Conservation (phyloP, 2,888 invertebrate genomes). For the Drosophila ustulata region DNA sequence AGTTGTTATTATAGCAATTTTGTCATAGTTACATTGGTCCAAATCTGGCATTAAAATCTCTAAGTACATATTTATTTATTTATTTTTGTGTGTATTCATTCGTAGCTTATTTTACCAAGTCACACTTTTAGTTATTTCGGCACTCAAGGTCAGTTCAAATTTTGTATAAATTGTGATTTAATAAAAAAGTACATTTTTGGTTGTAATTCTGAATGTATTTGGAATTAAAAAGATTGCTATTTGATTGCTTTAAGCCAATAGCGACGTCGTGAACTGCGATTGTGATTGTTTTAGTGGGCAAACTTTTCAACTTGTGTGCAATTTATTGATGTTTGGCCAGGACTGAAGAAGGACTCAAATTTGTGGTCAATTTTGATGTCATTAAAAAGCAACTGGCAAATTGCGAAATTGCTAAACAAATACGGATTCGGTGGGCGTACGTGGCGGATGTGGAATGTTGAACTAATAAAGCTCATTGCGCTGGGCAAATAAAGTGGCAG, state of each 20-base stretch:
- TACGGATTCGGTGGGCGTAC: constrained; percentile 6
- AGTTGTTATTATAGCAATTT: constrained; percentile 3
- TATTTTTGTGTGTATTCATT: constrained; percentile 1
- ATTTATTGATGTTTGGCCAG: neutral
- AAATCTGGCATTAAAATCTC: constrained; percentile 7
- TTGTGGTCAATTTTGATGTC: constrained; percentile 40
- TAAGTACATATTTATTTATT: neutral
- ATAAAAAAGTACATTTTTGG: too few relatives aligned
- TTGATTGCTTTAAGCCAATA: too few relatives aligned
- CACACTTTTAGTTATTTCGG: neutral
- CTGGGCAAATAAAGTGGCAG: constrained; percentile 31
- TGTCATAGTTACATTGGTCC: constrained; percentile 10
- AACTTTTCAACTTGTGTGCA: neutral
- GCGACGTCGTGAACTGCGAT: too few relatives aligned
- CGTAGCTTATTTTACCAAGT: constrained; percentile 1
- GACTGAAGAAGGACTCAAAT: constrained; percentile 37
- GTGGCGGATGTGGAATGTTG: constrained; percentile 43
- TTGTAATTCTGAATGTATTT: too few relatives aligned
- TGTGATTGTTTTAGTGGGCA: neutral
- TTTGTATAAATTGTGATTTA: too few relatives aligned
- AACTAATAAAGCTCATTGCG: constrained; percentile 48
- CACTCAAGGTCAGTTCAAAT: neutral
- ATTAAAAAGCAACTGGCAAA: constrained; percentile 52
- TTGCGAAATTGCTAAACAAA: constrained; percentile 44
- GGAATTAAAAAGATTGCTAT: too few relatives aligned